Conservation (phyloP, 2,888 invertebrate species). For the Miltochrista miniata region DNA sequence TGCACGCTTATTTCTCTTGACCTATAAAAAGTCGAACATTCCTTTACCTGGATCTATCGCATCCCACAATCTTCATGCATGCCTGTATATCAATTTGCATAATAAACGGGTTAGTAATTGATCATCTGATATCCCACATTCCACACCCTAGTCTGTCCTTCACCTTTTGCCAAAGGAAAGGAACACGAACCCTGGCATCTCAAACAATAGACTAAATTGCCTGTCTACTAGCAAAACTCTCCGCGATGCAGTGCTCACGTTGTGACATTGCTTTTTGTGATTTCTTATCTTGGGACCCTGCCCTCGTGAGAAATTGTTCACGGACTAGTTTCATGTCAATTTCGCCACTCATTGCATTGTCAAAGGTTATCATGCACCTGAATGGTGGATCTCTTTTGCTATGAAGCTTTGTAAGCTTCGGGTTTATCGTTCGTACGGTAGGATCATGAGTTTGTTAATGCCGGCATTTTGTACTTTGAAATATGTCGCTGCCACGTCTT, state of each 20-base stretch:
- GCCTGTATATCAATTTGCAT: conserved; percentile 53
- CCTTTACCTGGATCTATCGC: conserved; percentile 26
- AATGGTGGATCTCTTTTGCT: conserved; percentile 44
- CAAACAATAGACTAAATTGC: conserved; percentile 61
- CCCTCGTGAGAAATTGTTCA: conserved; percentile 62
- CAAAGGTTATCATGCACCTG: conserved; percentile 65
- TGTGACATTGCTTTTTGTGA: conserved; percentile 72
- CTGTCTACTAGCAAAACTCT: conserved; percentile 70
- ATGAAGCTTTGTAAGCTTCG: conserved; percentile 19
- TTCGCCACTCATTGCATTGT: conserved; percentile 58
- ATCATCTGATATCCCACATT: conserved; percentile 58
- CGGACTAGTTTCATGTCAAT: conserved; percentile 62
- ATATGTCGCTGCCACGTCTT: too few relatives aligned
- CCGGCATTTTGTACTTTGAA: conserved; percentile 3
- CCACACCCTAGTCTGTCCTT: conserved; percentile 59
- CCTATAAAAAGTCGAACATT: conserved; percentile 21
- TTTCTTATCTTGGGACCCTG: conserved; percentile 68
- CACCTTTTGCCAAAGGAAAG: conserved; percentile 72
- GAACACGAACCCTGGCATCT: conserved; percentile 59
- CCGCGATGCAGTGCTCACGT: conserved; percentile 56
- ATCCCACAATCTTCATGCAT: conserved; percentile 36
- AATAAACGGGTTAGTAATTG: conserved; percentile 46
- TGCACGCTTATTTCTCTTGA: too few relatives aligned
- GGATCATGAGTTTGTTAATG: conserved; percentile 12
- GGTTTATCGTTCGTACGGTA: conserved; percentile 10